Base-by-base conservation (phyloP, 1,140 invertebrate genomes). In the Tenebrio molitor region DNA sequence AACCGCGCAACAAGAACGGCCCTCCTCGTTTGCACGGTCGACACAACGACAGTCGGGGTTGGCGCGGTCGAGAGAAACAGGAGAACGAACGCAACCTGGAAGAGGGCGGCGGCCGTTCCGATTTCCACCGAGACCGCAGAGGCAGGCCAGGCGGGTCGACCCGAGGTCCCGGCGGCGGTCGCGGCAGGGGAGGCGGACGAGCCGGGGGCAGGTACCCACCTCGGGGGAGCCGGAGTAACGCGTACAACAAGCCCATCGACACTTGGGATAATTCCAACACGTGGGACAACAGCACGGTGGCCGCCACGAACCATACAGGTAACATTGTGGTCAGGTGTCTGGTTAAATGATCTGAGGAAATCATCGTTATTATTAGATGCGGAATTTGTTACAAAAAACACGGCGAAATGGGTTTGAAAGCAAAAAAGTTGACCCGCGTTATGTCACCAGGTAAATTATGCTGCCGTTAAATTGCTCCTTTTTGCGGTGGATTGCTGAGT, bases 121-220 rank as follows among this genome's bases (percentile, higher is more conserved):
- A 73, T 15, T 58, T 58, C 23, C 50, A 58, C 73, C 73, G 78
- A 64, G 77, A 77, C 64, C 76, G 75, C 16, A 65, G 77, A 1
- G 77, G 77, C 25, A 66, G 81, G 39, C 74, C 78, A 14, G 78
- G 81, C 4, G 78, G 78, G 19, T 73, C 83, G 84, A 77, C 85
- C 81, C 69, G 85, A 8, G 86, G 90, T 46, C 80, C 88, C 17
- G 88, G 89, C 68, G 78, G 87, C 73, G 73, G 84, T 76, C 84
- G 86, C 15, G 84, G 87, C 29, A 84, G 87, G 15, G 84, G 87
- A 58, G 83, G 88, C 71, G 84, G 88, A 21, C 80, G 87, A 15
- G 77, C 81, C 1, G 83, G 87, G 14, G 77, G 79, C 0, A 67
- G 80, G 36, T 80, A 76, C 70, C 78, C 78, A 29, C 78, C 80